Percentiles rank a stretch among this genome's conserved stretches.
These are phyloP conservation scores for Cydia strobilella DNA, from an alignment of 1,140 invertebrate species.

Conservation along the genomic window DNA sequence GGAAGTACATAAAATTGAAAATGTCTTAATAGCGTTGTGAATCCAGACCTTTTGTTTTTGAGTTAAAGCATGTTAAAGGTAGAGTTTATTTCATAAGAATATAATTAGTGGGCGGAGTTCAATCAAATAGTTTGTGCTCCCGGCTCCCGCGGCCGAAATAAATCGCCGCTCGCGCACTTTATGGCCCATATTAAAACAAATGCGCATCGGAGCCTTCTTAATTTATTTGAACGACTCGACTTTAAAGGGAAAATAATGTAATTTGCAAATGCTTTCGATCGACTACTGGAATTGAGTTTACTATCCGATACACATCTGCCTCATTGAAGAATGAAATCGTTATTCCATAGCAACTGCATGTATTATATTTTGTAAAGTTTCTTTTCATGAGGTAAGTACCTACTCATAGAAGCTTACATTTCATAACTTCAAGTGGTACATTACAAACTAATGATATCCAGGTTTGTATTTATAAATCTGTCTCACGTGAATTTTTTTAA, in stretches of 20 bases:
- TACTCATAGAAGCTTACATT: too few relatives aligned
- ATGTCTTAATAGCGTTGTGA: constrained; percentile 8
- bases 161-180: constrained; percentile 39
- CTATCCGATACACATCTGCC: not conserved
- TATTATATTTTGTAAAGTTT: too few relatives aligned
- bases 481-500: too few relatives aligned
- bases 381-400: too few relatives aligned
- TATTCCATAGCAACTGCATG: not conserved
- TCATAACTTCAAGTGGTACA: too few relatives aligned
- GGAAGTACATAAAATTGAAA: constrained; percentile 27
- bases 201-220: constrained; percentile 4
- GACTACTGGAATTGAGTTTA: constrained; percentile 4
- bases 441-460: too few relatives aligned
- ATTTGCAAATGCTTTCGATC: not conserved
- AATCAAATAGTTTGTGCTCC: constrained; percentile 61
- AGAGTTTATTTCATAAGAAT: constrained; percentile 74
- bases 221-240: constrained; percentile 21
- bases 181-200: constrained; percentile 29
- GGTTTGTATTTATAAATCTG: too few relatives aligned
- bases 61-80: constrained; percentile 53
- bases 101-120: constrained; percentile 75
- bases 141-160: constrained; percentile 47
- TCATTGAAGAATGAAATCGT: not conserved
- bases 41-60: constrained; percentile 27
- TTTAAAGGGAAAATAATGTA: constrained; percentile 17